Evolutionary conservation across 2,113 vertebrate species (phyloP), one percentile per base, ranked within the genome.

Genomic region (Trematocara marginatum): DNA sequence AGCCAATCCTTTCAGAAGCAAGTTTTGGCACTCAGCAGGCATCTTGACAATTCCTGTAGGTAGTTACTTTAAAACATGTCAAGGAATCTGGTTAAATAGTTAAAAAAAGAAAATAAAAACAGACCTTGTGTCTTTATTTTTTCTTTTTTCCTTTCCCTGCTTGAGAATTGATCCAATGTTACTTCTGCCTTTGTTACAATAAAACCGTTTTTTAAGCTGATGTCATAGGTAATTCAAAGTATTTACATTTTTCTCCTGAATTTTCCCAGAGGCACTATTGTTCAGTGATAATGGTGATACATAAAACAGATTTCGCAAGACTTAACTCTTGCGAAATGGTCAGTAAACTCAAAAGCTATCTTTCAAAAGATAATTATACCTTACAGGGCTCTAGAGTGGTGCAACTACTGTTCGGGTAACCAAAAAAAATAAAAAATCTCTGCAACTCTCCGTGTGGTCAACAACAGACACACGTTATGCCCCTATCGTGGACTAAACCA

Each of bases 291-390:
- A 59, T 34, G 29, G 29, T 10, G 56, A 34, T 59, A 59, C 29
- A 34, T 18, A 34, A 59, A 59, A 59, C 15, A 4, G 0, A 16
- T 59, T 59, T 59, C 0, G 0, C 56, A 59, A 59, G 56, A 31
- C 56, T 57, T 7, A 23, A 42, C 35, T 69, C 35, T 69, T 71
- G 20, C 0, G 0, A 71, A 45, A 38, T 38, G n/a, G 10, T 20
- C 61, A 23, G 7, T 69, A 42, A 69, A 42, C 7, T 7, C 52
- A 10, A 45, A 42, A 42, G 40, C 11, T 42, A 11, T 42, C 49
- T 53, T n/a, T 10, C 9, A 16, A 38, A 20, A 7, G 3, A 12
- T 4, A 64, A 64, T 0, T 11, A 64, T 4, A 66, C 18, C 2
- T 54, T 23, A 54, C 52, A 23, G 10, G 2, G 52, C 3, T 54